A percentile compares a stretch with the other conserved stretches of the same genome.
Conservation (phyloP, 1,140 invertebrate species). For the Conus ventricosus region DNA sequence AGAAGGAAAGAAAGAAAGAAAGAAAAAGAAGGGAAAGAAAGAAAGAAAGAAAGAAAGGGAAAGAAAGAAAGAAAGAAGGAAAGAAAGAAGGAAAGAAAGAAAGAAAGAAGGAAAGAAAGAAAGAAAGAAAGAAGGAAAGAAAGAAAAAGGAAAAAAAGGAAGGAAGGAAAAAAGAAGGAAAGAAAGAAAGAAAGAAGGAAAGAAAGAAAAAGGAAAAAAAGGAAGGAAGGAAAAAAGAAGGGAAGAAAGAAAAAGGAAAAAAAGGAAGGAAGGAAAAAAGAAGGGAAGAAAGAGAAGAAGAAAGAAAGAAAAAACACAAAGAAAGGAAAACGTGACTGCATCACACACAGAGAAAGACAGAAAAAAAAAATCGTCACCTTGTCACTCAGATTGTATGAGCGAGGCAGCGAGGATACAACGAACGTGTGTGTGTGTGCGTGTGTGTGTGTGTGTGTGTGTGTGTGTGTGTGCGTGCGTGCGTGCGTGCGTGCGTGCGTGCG, state of each 20-base stretch:
- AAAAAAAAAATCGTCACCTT: too few relatives aligned
- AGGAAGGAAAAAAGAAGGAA: not conserved
- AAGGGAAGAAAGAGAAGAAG: not conserved
- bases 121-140: not conserved
- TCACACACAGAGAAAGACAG: too few relatives aligned
- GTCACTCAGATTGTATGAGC: too few relatives aligned
- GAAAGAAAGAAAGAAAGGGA: not conserved
- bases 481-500: too few relatives aligned
- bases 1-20: not conserved
- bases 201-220: slow-evolving; percentile 11
- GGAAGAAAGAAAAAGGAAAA: not conserved
- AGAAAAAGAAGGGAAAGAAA: not conserved
- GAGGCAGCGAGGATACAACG: too few relatives aligned
- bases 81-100: not conserved
- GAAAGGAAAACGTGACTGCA: too few relatives aligned
- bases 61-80: not conserved
- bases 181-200: slow-evolving; percentile 6
- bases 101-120: not conserved
- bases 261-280: not conserved
- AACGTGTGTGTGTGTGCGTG: too few relatives aligned
- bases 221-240: not conserved
- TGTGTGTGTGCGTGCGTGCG: too few relatives aligned
- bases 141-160: not conserved
- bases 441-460: too few relatives aligned
- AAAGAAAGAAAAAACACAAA: not conserved